Evolutionary conservation across 2,888 invertebrate species (phyloP).

Genomic region (Chrysomela aeneicollis): DNA sequence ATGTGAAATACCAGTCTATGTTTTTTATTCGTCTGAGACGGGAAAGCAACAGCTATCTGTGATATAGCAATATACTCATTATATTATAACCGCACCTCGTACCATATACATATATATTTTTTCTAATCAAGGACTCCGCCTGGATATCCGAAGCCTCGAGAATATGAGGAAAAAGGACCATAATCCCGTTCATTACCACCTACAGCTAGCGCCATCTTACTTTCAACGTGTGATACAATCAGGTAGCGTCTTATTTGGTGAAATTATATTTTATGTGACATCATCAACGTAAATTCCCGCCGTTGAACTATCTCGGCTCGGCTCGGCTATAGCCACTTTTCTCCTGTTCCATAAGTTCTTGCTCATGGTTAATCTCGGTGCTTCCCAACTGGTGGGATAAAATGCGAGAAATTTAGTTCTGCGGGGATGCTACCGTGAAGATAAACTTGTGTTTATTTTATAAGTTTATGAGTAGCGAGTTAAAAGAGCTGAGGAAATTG

Average conservation of each 20-base stretch:
- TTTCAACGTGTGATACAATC: slow-evolving; percentile 31
- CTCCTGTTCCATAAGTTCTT: neutral
- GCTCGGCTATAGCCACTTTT: neutral
- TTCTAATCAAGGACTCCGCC: neutral
- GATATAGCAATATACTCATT: no score
- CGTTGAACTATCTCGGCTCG: neutral
- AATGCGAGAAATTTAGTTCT: neutral
- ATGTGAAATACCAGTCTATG: no score
- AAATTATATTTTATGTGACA: slow-evolving; percentile 45
- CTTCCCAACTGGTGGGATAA: slow-evolving; percentile 1
- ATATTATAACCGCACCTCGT: no score
- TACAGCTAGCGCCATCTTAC: neutral
- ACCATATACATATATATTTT: neutral
- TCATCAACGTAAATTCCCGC: slow-evolving; percentile 38
- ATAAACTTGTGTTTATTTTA: neutral
- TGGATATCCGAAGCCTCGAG: neutral
- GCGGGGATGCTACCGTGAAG: neutral
- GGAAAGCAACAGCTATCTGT: no score
- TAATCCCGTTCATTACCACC: neutral
- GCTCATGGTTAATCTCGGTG: neutral
- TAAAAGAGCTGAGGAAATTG: no score
- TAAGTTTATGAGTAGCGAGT: neutral
- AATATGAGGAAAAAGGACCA: neutral
- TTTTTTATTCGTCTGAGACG: no score
- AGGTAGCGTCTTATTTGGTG: slow-evolving; percentile 38